Base-by-base conservation (phyloP, 2,113 vertebrate species). In the Actenoides lindsayi region DNA sequence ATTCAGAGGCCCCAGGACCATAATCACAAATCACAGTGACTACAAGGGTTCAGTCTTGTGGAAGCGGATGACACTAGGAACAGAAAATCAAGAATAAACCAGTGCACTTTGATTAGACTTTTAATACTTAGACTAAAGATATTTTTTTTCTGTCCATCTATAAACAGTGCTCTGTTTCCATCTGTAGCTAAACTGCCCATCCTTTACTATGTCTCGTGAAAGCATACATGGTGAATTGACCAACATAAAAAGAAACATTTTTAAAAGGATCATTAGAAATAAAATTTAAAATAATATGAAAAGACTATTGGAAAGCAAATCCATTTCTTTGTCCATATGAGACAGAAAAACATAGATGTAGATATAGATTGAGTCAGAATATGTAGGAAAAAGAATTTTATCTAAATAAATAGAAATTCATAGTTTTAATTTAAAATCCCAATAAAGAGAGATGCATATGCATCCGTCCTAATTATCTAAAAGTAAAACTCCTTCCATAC, bases 1-100 rank as follows among this genome's bases (percentile, higher is more conserved):
- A 56, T 56, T 56, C 54, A 76, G 11, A 51, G 25, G 20, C 20
- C 31, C 16, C 51, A 80, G 62, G 19, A 86, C 20, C 9, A 3
- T 25, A 60, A 21, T 21, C 56, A 67, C 28, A 76, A 69, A 62
- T 42, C 54, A 53, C 50, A 41, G 35, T 11, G n/a, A 63, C 20
- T 54, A 2, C 0, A 0, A 14, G 24, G 9, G 8, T 56, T 19
- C 35, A 87, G 50, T n/a, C 31, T 83, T 3, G 1, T 53, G 60
- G 46, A 85, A 44, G 57, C 10, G 68, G 62, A 13, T 48, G 50
- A 51, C 35, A 69, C 23, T 6, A 12, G 28, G 44, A 94, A 53
- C 17, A 83, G 68, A 91, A 89, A 74, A 17, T 2, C 27, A 57
- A 69, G 27, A 77, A 87, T 41, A 89, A 64, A 39, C 0, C 2